These are phyloP conservation scores for Manacus vitellinus DNA, from an alignment of 2,113 vertebrate species.

Conservation along the genomic window DNA sequence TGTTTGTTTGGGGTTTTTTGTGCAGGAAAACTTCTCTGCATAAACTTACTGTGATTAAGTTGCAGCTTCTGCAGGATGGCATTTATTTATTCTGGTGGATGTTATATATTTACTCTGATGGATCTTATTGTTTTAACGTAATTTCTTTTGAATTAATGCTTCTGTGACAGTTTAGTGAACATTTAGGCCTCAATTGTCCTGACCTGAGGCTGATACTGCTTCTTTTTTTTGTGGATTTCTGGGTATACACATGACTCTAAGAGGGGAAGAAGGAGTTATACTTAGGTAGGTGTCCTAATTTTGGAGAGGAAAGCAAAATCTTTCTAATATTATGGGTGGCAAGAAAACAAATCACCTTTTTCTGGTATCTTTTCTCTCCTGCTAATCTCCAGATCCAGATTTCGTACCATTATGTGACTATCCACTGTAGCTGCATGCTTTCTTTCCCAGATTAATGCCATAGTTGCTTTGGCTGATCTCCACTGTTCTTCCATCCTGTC, in stretches of 20 bases:
- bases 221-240: background rate
- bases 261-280: background rate
- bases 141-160: background rate
- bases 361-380: background rate
- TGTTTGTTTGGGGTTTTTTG: background rate
- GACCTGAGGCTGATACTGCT: background rate
- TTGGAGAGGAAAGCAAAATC: background rate
- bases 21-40: background rate
- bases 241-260: background rate
- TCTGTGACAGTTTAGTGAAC: background rate
- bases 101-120: background rate
- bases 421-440: background rate
- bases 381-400: background rate
- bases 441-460: background rate
- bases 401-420: background rate
- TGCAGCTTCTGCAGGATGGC: background rate
- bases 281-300: background rate
- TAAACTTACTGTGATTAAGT: background rate
- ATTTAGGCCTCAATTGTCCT: background rate
- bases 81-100: background rate
- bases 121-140: background rate
- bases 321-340: background rate
- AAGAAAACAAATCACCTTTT: slow-evolving; percentile 2
- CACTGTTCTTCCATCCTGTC: background rate
- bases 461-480: background rate